These are phyloP conservation scores for Zaprionus taronus DNA, from an alignment of 1,140 invertebrate species.

Conservation along the genomic window DNA sequence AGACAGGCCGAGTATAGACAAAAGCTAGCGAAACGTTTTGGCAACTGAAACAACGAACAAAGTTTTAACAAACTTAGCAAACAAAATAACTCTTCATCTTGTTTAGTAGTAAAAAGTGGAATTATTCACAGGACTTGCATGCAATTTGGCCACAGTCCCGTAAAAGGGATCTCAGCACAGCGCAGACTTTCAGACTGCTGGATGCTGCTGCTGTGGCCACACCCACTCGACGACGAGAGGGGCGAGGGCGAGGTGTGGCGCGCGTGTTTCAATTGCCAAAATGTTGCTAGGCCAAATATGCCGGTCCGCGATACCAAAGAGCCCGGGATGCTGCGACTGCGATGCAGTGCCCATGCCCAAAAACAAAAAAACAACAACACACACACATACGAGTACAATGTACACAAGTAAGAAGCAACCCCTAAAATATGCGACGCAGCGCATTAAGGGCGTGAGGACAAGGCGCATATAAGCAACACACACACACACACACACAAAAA, in stretches of 20 bases:
- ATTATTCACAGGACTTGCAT: conserved; percentile 9
- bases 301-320: conserved; percentile 22
- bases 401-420: conserved; percentile 36
- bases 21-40: conserved; percentile 57
- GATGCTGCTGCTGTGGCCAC: conserved; percentile 31
- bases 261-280: conserved; percentile 48
- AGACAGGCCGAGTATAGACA: conserved; percentile 54
- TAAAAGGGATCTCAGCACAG: too few relatives aligned
- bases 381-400: conserved; percentile 6
- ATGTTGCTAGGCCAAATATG: conserved; percentile 56
- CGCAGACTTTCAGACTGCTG: not conserved
- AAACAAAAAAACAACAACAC: conserved; percentile 9
- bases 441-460: conserved; percentile 51
- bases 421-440: conserved; percentile 50
- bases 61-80: conserved; percentile 4
- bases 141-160: too few relatives aligned
- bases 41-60: conserved; percentile 49
- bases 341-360: conserved; percentile 31
- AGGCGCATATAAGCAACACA: conserved; percentile 21
- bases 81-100: not conserved
- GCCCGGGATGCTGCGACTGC: conserved; percentile 49
- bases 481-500: conserved; percentile 15
- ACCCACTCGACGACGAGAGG: conserved; percentile 30
- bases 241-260: not conserved
- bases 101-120: not conserved